These are phyloP conservation scores for Leptocoma aspasia DNA, from an alignment of 2,113 vertebrate species.

Conservation along the genomic window DNA sequence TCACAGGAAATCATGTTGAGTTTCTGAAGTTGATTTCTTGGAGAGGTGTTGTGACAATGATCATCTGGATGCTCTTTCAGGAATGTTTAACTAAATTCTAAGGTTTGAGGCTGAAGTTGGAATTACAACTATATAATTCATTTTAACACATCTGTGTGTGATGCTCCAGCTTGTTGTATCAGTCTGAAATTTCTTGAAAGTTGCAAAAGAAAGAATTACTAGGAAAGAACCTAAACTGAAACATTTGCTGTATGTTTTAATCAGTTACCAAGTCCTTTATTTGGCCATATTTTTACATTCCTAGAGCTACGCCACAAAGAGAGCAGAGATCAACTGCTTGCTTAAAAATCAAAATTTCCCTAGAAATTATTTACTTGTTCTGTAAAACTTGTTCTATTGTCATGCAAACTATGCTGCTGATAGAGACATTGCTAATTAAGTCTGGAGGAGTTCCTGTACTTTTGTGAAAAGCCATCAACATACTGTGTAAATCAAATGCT, in stretches of 20 bases:
- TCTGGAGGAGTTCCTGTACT: neutral
- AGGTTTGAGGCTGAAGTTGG: neutral
- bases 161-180: neutral
- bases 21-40: neutral
- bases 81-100: neutral
- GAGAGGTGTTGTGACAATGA: neutral
- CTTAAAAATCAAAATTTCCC: neutral
- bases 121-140: neutral
- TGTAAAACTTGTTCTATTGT: neutral
- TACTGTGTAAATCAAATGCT: neutral
- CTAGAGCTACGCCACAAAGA: accelerated
- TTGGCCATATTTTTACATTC: neutral
- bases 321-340: neutral
- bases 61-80: neutral
- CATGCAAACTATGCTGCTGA: neutral
- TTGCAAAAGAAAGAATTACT: neutral
- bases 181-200: neutral
- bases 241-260: neutral
- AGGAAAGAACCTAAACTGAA: neutral
- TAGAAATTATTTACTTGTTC: neutral
- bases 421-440: neutral
- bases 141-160: neutral
- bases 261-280: neutral
- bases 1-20: neutral
- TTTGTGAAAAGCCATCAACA: neutral